Evolutionary conservation across 2,113 vertebrate genomes (phyloP), one percentile per base, ranked within the genome.

Genomic region (Anhinga rufa): DNA sequence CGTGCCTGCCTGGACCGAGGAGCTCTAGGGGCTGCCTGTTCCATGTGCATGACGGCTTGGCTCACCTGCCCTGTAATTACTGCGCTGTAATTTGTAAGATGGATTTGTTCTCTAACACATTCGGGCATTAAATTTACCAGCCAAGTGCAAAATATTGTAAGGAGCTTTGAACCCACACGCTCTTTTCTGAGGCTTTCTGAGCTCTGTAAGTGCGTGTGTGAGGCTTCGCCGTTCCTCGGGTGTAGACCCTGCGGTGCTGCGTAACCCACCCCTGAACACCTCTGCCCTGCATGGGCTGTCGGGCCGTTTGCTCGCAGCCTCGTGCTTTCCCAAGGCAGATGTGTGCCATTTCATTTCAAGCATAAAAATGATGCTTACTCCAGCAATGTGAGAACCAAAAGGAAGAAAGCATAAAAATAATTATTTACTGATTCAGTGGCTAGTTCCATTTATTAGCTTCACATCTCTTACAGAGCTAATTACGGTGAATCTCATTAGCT

Each of bases 391-490:
- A 80, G 72, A 86, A 83, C 32, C 36, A 19, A 71, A 70, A 83
- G 68, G 77, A 86, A 75, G 52, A 70, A 83, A 90, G 68, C 51
- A 48, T 49, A 38, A 80, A 90, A 78, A 80, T 83, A 84, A 83
- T 79, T 74, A 92, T 87, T 71, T 83, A 86, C 82, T 36, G 62
- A 71, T 52, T 90, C 68, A 18, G 68, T 10, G 7, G 57, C 68
- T 55, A 76, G 72, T 71, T 80, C 64, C 42, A 7, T 87, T 86
- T 90, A 66, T 90, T 94, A 61, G 49, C 90, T 80, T 83, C 86
- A 66, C 82, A 62, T 83, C 82, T 82, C 86, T 87, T 76, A 61
- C 66, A 24, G 86, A 80, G 89, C 78, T 95, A 94, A 94, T 95
- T 94, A 80, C 4, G 3, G 46, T 2, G 38, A 66, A 94, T 77